Conservation (phyloP, 2,113 vertebrate species). For the Mobula hypostoma region DNA sequence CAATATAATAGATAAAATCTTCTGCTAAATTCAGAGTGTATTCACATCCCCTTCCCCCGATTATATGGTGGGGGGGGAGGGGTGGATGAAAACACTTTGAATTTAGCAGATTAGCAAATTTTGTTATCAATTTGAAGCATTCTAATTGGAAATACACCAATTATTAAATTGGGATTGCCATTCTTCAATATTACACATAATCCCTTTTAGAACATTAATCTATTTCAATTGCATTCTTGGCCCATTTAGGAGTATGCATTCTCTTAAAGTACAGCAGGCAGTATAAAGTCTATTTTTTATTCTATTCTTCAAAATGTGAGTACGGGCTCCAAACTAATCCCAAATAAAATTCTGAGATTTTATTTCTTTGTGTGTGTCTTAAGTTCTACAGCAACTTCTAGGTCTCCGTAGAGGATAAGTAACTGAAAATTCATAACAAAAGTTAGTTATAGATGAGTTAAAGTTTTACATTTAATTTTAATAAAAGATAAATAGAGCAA, state of each 20-base stretch:
- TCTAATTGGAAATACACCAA: background rate
- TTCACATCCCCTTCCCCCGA: too few species aligned
- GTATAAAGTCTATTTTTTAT: too few species aligned
- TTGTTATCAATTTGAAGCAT: background rate
- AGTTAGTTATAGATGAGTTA: too few species aligned
- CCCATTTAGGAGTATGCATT: too few species aligned
- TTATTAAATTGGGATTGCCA: background rate
- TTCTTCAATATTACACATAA: background rate
- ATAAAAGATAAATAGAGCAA: too few species aligned
- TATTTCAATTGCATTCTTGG: background rate
- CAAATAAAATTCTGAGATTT: background rate
- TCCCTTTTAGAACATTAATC: background rate
- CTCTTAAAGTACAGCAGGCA: background rate
- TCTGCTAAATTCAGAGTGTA: too few species aligned
- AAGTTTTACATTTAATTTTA: too few species aligned
- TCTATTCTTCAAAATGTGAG: too few species aligned
- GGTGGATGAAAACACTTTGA: background rate
- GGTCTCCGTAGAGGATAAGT: too few species aligned
- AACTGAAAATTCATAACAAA: too few species aligned
- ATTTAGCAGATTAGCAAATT: background rate
- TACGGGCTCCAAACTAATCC: background rate
- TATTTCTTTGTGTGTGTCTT: background rate
- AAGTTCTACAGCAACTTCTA: too few species aligned
- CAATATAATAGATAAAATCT: slow-evolving; percentile 19
- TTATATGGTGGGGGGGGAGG: too few species aligned